These are phyloP conservation scores for Crossocerus cetratus DNA, from an alignment of 2,888 invertebrate genomes.

Conservation along the genomic window DNA sequence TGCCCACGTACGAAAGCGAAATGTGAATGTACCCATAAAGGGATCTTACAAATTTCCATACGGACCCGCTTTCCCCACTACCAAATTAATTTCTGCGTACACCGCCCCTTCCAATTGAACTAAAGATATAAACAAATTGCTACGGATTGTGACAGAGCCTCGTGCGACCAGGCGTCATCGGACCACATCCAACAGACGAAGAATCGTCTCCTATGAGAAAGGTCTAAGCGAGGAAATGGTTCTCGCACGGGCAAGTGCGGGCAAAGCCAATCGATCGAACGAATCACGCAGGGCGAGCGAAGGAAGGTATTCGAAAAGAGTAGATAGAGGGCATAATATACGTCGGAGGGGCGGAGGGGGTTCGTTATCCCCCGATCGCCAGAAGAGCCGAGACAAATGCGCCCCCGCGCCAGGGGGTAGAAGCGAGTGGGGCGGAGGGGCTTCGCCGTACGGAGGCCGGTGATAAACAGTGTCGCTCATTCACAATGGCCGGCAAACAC, in stretches of 20 bases:
- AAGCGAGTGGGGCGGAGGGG: constrained; percentile 49
- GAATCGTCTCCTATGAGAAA: no score
- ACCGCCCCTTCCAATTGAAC: no score
- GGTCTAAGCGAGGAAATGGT: no score
- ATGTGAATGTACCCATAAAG: neutral
- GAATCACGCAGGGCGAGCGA: constrained; percentile 27
- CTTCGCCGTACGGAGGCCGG: constrained; percentile 70
- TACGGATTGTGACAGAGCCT: no score
- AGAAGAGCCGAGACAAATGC: constrained; percentile 71
- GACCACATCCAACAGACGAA: no score
- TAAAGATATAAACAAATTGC: no score
- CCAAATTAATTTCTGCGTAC: no score
- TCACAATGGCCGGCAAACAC: constrained; percentile 76
- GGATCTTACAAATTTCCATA: neutral
- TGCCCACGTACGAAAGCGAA: neutral
- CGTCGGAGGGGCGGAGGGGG: constrained; percentile 29
- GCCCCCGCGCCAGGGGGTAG: constrained; percentile 63
- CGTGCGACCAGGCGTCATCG: no score
- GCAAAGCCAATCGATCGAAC: constrained; percentile 4
- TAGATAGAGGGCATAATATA: constrained; percentile 30
- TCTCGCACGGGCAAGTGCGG: no score
- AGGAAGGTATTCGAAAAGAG: constrained; percentile 32
- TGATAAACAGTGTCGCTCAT: constrained; percentile 78
- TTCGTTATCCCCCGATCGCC: constrained; percentile 69
- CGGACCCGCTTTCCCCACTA: no score